A percentile compares a stretch with the other conserved stretches of the same genome.
Evolutionary conservation across 1,140 invertebrate species (phyloP).

Genomic region (Drosophila ficusphila): DNA sequence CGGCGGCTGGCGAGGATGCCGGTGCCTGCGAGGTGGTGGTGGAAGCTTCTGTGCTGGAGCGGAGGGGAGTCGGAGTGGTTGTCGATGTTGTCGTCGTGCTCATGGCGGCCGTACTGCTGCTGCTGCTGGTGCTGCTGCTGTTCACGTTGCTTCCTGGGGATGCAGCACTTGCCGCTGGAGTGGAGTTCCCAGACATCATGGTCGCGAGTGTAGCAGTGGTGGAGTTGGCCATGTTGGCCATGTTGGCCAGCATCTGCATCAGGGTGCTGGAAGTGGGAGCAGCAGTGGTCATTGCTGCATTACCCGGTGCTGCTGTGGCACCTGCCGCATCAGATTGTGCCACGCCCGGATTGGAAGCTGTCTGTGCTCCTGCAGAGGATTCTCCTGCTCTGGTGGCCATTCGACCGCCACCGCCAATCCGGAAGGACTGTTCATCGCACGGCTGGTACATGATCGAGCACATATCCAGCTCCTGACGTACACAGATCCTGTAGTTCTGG

Average conservation of each 20-base stretch:
- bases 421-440: conserved; percentile 90
- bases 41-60: conserved; percentile 46
- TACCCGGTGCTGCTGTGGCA: background rate
- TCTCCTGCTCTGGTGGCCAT: conserved; percentile 9
- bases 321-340: conserved; percentile 21
- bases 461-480: conserved; percentile 88
- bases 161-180: background rate
- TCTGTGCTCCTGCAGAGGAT: background rate
- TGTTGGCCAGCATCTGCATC: conserved; percentile 29
- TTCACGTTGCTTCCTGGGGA: background rate
- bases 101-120: conserved; percentile 32
- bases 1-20: conserved; percentile 48
- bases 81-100: conserved; percentile 30
- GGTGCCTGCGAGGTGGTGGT: conserved; percentile 19
- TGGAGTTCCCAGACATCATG: conserved; percentile 29
- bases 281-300: background rate
- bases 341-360: background rate
- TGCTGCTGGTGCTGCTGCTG: background rate
- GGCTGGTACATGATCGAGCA: conserved; percentile 91
- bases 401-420: conserved; percentile 86
- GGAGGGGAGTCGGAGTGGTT: conserved; percentile 42
- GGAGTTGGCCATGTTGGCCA: conserved; percentile 30
- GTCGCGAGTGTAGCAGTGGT: conserved; percentile 22
- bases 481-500: conserved; percentile 91
- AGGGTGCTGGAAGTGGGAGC: conserved; percentile 23